These are phyloP conservation scores for Prostheceraeus crozeri DNA, from an alignment of 2,888 invertebrate species.

Conservation along the genomic window DNA sequence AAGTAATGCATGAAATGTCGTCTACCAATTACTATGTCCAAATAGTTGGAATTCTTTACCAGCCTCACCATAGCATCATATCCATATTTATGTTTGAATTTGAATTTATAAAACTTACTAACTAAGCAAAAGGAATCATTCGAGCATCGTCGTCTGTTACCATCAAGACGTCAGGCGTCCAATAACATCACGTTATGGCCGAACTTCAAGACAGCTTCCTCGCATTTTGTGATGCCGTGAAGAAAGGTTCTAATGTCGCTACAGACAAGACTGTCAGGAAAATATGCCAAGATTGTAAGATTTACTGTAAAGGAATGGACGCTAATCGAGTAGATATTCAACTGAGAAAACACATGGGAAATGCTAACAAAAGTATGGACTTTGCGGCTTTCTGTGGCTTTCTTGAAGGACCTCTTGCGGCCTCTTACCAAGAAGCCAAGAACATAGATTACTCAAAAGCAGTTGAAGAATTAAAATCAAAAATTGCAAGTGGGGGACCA, in stretches of 20 bases:
- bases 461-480: constrained; percentile 27
- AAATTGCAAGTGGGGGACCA: constrained; percentile 31
- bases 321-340: constrained; percentile 34
- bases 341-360: constrained; percentile 35
- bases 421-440: constrained; percentile 2
- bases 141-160: constrained; percentile 42
- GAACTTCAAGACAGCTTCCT: constrained; percentile 31
- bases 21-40: too few species aligned
- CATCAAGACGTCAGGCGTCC: too few species aligned
- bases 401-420: constrained; percentile 19
- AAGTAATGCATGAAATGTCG: too few species aligned
- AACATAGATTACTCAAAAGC: constrained; percentile 30
- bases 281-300: constrained; percentile 36
- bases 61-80: too few species aligned
- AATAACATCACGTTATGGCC: too few species aligned
- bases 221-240: constrained; percentile 36
- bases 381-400: constrained; percentile 13
- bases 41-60: too few species aligned
- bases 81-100: too few species aligned
- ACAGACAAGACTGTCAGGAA: constrained; percentile 39
- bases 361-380: constrained; percentile 25
- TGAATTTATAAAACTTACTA: too few species aligned
- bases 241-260: constrained; percentile 36
- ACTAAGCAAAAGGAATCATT: too few species aligned
- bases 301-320: constrained; percentile 31